A percentile compares a stretch with the other conserved stretches of the same genome.
Evolutionary conservation across 2,888 invertebrate species (phyloP).

Genomic region (Acleris holmiana): DNA sequence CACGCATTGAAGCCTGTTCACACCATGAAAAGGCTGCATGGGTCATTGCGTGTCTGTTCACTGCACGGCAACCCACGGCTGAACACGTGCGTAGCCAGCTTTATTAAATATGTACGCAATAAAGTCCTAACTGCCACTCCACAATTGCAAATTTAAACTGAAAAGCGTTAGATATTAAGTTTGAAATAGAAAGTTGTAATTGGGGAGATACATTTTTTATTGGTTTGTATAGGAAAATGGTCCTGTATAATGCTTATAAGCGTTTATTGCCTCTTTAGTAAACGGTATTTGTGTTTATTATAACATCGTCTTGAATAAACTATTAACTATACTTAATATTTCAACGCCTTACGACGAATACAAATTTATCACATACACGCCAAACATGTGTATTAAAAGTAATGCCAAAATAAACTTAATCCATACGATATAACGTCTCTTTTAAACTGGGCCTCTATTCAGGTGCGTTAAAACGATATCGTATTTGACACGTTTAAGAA

Average conservation of each 20-base stretch:
- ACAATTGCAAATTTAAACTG: slow-evolving; percentile 1
- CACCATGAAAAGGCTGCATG: slow-evolving; percentile 52
- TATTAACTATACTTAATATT: too few species aligned
- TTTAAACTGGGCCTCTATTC: too few species aligned
- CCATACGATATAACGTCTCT: too few species aligned
- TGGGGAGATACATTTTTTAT: too few species aligned
- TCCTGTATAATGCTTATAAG: neutral
- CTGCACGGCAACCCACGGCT: slow-evolving; percentile 27
- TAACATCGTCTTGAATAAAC: too few species aligned
- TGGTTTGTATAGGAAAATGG: neutral
- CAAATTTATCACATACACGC: too few species aligned
- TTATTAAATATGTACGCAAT: neutral
- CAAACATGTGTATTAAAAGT: too few species aligned
- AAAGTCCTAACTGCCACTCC: neutral
- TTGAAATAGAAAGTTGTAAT: neutral
- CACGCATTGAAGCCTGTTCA: slow-evolving; percentile 28
- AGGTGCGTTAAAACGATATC: too few species aligned
- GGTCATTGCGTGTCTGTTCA: slow-evolving; percentile 55
- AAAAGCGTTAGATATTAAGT: neutral
- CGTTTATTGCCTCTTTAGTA: neutral
- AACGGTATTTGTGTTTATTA: neutral
- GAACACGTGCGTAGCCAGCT: slow-evolving; percentile 21
- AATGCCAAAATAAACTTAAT: too few species aligned
- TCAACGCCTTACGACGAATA: too few species aligned
- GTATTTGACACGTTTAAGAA: too few species aligned